Evolutionary conservation across 2,888 invertebrate genomes (phyloP).

Genomic region (Drosophila tanythrix): DNA sequence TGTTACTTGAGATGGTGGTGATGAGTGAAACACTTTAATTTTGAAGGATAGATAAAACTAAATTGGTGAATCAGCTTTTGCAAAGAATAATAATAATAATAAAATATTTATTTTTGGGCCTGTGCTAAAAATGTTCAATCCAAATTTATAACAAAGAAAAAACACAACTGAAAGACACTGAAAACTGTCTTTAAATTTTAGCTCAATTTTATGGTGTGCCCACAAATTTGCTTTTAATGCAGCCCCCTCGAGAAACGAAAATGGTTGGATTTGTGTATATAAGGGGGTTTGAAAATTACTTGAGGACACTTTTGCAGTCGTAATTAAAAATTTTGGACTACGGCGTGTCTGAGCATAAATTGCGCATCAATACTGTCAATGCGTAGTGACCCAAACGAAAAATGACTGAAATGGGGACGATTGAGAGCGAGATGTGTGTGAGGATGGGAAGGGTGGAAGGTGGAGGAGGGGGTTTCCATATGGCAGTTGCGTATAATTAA

Average conservation of each 20-base stretch:
- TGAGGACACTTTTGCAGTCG: conserved; percentile 40
- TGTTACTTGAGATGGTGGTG: not conserved
- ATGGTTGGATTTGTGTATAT: not conserved
- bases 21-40: not conserved
- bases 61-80: not conserved
- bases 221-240: not conserved
- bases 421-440: not conserved
- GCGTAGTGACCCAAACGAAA: conserved; percentile 10
- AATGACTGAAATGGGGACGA: conserved; percentile 7
- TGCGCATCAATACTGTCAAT: conserved; percentile 42
- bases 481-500: conserved; percentile 50
- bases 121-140: not conserved
- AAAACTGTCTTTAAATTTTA: not conserved
- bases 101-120: not conserved
- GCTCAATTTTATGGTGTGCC: not conserved
- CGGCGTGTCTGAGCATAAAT: conserved; percentile 73
- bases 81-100: no score
- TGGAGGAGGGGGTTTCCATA: not conserved
- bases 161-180: not conserved
- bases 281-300: not conserved
- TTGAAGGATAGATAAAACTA: not conserved
- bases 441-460: not conserved
- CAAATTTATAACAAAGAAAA: not conserved
- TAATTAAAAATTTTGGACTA: conserved; percentile 74
- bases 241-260: not conserved